Base-by-base conservation (phyloP, 2,797 vertebrate species). In the Smutsia temminckii region DNA sequence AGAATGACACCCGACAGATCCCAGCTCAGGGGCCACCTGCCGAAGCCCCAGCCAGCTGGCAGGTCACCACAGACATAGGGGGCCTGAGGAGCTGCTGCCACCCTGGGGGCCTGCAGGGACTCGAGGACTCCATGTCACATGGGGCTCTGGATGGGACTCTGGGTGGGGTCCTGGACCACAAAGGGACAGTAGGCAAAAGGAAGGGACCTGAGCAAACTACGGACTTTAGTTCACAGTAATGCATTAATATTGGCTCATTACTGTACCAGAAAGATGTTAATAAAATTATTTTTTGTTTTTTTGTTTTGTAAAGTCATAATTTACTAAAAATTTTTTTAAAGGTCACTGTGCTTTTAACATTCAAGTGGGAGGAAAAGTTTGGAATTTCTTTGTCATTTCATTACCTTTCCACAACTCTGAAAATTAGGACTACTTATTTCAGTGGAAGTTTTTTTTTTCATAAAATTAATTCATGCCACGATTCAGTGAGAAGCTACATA, bases 91-190 rank as follows among this genome's bases (percentile, higher is more conserved):
- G 23, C 8, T 14, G 20, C 46, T 29, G 81, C 16, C 1, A 6
- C 25, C 68, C 68, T 40, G 34, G 34, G 46, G 7, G 25, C 37
- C 69, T 64, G 51, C 20, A n/a, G 34, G 59, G n/a, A 68, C 3
- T 4, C 29, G 3, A 49, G 5, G 27, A 37, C 37, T 1, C 5
- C 61, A 46, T 29, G 9, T 40, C 6, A 87, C 1, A 0, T 6
- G 21, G 13, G 32, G 3, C 40, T 32, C 61, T 77, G 1, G 10
- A n/a, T 42, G 9, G 55, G 78, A 63, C 18, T 12, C n/a, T 59
- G 20, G 11, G 46, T 46, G 46, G 46, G 46, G 10, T 46, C 46
- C 46, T 46, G 46, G 53, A 34, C 23, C 9, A 18, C 18, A 61
- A 74, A 90, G 51, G 16, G 11, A 34, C 9, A 5, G 40, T 21